Conservation (phyloP, 2,888 invertebrate species). For the Masnerella sp. region DNA sequence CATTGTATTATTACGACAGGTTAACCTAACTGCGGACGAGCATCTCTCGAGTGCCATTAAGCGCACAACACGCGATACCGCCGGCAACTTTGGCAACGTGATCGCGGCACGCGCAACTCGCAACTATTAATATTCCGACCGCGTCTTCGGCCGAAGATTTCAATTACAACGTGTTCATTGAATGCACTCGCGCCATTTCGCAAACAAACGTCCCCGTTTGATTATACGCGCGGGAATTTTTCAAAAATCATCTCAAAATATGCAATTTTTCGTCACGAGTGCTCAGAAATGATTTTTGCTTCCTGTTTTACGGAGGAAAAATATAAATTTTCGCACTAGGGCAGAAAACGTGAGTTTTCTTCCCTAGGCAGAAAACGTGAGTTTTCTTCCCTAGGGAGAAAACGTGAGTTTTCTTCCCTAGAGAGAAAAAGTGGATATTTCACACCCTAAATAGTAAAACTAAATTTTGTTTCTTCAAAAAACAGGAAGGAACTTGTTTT, state of each 20-base stretch:
- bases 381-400: no score
- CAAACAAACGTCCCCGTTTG: constrained; percentile 12
- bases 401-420: no score
- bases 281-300: no score
- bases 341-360: no score
- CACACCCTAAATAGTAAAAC: no score
- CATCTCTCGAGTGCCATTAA: constrained; percentile 54
- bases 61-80: constrained; percentile 51
- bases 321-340: no score
- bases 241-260: no score
- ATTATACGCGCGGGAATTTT: constrained; percentile 11
- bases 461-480: no score
- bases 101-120: constrained; percentile 53
- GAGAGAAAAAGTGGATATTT: no score
- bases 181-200: constrained; percentile 21
- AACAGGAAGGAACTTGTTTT: no score
- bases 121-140: constrained; percentile 53
- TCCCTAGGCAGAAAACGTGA: no score
- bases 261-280: neutral
- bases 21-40: constrained; percentile 51
- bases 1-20: constrained; percentile 40
- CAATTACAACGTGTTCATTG: constrained; percentile 60
- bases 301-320: no score
- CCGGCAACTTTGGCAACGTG: constrained; percentile 38
- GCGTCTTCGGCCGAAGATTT: constrained; percentile 49